Evolutionary conservation across 1,140 invertebrate species (phyloP), one percentile per base, ranked within the genome.

Genomic region (Gonatopus flavifemur): DNA sequence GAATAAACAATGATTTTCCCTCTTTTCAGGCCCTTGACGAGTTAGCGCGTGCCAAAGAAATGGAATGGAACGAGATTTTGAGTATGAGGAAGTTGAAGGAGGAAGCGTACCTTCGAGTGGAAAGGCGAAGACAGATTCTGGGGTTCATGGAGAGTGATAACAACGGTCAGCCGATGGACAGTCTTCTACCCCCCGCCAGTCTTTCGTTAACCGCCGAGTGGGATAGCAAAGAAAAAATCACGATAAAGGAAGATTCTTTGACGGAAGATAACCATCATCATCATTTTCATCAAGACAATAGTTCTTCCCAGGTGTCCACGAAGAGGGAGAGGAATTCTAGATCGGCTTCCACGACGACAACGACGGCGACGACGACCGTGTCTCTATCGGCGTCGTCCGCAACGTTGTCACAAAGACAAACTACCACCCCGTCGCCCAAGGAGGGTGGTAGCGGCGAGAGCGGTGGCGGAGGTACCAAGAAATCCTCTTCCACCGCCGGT

Each of bases 1-100:
- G n/a, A n/a, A n/a, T n/a, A n/a, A n/a, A n/a, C n/a, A n/a, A n/a
- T n/a, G n/a, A n/a, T n/a, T n/a, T n/a, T n/a, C n/a, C n/a, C 47
- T 41, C 24, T 55, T 48, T 87, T 51, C 76, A 85, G 64, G 84
- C 84, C 1, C 70, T 91, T 36, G 79, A 84, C 36, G 84, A 87
- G 53, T 62, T 90, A 10, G 82, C 87, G 1, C 82, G 83, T 57
- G 83, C 85, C 60, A 91, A 91, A 69, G 90, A 91, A 78, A 81
- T 86, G 52, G 89, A 93, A 72, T 91, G 89, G 89, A 91, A 91
- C 62, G 85, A 88, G 36, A 85, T 93, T 21, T 64, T 91, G 6
- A 83, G 87, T 62, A 75, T 90, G 54, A 88, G 87, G 62, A 91
- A 91, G 66, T 77, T 91, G 0, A 91, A 91, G 74, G 89, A 93